Conservation (phyloP, 2,113 vertebrate genomes). For the Rhadina sibilatrix region DNA sequence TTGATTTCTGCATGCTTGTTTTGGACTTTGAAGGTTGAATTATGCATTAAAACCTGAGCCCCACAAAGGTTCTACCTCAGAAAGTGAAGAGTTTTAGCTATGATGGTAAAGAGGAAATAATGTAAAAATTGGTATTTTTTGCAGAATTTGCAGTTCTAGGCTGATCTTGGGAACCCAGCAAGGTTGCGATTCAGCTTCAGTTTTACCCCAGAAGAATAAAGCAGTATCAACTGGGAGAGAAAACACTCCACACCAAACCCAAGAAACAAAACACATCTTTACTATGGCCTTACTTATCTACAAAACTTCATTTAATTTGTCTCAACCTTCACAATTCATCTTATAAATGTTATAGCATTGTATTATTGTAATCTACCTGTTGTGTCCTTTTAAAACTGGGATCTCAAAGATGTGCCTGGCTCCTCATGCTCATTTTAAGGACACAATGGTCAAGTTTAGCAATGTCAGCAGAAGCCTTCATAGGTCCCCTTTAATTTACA, state of each 20-base stretch:
- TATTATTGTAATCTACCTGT: background rate
- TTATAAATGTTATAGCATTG: background rate
- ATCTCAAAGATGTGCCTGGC: background rate
- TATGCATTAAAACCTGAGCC: background rate
- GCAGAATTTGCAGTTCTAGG: background rate
- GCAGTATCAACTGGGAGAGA: background rate
- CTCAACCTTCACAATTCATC: background rate
- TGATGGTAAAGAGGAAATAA: background rate
- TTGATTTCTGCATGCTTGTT: conserved; percentile 37
- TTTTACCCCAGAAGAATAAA: background rate
- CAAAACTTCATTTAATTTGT: background rate
- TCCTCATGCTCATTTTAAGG: background rate
- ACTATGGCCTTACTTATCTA: background rate
- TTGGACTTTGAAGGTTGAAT: background rate
- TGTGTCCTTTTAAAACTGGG: background rate
- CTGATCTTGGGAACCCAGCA: background rate
- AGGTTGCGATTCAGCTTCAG: background rate
- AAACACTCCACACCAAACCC: rapidly evolving
- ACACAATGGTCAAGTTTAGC: background rate
- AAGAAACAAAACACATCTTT: background rate
- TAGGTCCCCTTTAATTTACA: background rate
- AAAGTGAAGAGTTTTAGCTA: background rate
- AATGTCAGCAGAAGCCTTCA: background rate
- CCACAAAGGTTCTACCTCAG: background rate
- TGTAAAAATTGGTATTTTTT: background rate